phyloP scores from a whole-genome alignment of 92 coral and sea anemone genomes.

The Desmophyllum pertusum region DNA sequence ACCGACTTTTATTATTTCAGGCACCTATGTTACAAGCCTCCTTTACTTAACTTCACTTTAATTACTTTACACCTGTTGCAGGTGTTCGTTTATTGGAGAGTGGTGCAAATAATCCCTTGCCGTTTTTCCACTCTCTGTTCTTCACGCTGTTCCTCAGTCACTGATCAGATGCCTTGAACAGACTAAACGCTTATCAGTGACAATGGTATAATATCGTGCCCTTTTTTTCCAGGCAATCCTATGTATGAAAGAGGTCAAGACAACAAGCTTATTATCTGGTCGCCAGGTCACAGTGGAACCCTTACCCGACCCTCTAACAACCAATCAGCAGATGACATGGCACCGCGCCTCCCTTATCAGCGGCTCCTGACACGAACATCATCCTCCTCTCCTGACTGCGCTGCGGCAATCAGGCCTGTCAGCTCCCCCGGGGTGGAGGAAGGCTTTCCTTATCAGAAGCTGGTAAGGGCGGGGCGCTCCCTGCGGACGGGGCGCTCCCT shows the following conservation, averaged over 20 bases:
- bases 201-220: not conserved
- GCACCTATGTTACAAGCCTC: no score
- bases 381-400: conserved; percentile 26
- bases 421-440: conserved; percentile 3
- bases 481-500: not conserved
- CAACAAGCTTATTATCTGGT: conserved; percentile 47
- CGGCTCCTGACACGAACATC: conserved; percentile 33
- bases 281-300: conserved; percentile 1
- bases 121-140: no score
- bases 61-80: no score
- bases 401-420: not conserved
- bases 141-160: no score
- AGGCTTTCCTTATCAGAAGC: conserved; percentile 31
- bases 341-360: conserved; percentile 47
- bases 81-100: no score
- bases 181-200: not conserved
- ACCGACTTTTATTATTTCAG: no score
- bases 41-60: no score
- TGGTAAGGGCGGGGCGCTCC: not conserved
- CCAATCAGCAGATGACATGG: not conserved
- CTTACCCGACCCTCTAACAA: not conserved
- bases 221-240: conserved; percentile 6
- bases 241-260: conserved; percentile 34
- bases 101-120: no score
- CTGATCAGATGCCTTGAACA: no score